phyloP scores from a whole-genome alignment of 2,797 vertebrate genomes.

The Phoeniculus purpureus region DNA sequence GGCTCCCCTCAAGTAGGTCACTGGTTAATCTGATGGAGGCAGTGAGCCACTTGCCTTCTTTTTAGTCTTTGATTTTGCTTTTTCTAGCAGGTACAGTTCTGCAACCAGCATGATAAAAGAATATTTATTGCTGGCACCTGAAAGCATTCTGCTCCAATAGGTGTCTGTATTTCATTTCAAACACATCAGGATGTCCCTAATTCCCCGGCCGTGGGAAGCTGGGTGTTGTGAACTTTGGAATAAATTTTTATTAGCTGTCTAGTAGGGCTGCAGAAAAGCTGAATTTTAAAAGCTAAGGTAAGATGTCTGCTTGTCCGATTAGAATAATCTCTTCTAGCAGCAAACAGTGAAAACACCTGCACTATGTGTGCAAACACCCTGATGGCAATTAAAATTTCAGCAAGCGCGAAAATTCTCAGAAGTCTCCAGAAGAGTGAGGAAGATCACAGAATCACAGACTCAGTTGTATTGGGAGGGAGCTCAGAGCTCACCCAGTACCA shows the following conservation, averaged over 20 bases:
- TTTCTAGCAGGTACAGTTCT: constrained; percentile 10
- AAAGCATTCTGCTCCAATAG: constrained; percentile 4
- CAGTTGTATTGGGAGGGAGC: not conserved
- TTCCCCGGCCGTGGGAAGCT: not conserved
- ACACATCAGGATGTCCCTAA: not conserved
- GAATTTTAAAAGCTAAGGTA: not conserved
- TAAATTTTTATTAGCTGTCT: not conserved
- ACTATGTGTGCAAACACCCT: not conserved
- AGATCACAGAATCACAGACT: not conserved
- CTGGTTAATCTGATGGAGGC: constrained; percentile 11
- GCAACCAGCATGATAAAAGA: constrained; percentile 8
- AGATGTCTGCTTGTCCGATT: not conserved
- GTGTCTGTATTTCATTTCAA: constrained; percentile 25
- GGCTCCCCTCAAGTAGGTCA: constrained; percentile 15
- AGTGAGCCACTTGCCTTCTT: not conserved
- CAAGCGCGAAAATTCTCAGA: not conserved
- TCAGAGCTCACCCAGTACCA: not conserved
- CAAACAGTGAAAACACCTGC: not conserved
- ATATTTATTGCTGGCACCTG: constrained; percentile 25
- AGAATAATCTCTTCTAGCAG: not conserved
- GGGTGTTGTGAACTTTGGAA: not conserved
- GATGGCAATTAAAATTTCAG: not conserved
- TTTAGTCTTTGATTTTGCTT: constrained; percentile 31
- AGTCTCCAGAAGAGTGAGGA: not conserved
- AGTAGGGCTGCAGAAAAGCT: not conserved